Conservation (phyloP, 2,888 invertebrate species). For the Megastigmus dorsalis region DNA sequence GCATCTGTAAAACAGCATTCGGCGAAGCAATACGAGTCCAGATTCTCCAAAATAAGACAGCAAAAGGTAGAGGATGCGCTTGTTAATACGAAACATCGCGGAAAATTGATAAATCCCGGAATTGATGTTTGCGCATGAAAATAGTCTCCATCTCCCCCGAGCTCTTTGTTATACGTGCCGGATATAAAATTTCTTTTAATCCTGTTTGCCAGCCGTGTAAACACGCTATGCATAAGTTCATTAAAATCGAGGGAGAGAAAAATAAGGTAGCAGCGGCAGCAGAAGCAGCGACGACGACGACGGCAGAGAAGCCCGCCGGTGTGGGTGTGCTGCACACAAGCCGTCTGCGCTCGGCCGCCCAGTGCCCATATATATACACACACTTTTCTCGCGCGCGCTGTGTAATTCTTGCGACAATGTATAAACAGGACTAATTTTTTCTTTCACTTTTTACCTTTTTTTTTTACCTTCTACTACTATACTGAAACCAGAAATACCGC, state of each 20-base stretch:
- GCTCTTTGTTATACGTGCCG: not conserved
- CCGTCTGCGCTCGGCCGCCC: not conserved
- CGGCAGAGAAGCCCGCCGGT: not conserved
- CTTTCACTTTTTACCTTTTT: no score
- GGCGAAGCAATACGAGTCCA: no score
- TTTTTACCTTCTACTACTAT: no score
- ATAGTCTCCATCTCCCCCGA: not conserved
- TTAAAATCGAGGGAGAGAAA: conserved; percentile 3
- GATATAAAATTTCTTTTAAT: conserved; percentile 26
- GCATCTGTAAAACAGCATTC: no score
- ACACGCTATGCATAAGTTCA: conserved; percentile 17
- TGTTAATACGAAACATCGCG: no score
- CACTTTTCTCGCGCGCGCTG: not conserved
- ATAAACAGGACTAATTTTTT: conserved; percentile 34
- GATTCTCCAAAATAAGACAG: no score
- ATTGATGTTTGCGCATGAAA: not conserved
- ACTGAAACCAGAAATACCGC: conserved; percentile 22
- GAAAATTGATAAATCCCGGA: no score
- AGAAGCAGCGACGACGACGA: not conserved
- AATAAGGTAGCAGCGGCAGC: no score
- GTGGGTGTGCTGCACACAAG: no score
- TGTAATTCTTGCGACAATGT: conserved; percentile 32
- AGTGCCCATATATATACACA: not conserved
- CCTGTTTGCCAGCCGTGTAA: not conserved
- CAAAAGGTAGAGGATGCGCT: no score